A percentile compares a stretch with the other conserved stretches of the same genome.
Conservation (phyloP, 37 sponge, comb jelly and placozoan genomes). For the Halisarca cf. caerulea region DNA sequence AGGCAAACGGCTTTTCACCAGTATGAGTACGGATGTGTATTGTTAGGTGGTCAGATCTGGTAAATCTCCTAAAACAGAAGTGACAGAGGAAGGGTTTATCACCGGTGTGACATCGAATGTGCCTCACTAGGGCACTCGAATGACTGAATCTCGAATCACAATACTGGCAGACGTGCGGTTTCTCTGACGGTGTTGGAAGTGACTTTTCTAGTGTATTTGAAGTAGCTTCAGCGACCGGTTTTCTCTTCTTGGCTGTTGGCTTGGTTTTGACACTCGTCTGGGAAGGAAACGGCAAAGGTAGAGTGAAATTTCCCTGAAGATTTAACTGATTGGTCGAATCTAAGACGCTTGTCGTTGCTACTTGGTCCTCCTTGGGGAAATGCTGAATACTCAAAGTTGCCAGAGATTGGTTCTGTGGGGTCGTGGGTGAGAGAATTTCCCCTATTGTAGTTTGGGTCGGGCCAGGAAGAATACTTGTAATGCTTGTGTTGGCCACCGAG, state of each 20-base stretch:
- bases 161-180: constrained; percentile 69
- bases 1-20: constrained; percentile 98
- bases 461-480: not conserved
- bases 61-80: constrained; percentile 94
- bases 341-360: no score
- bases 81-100: constrained; percentile 98
- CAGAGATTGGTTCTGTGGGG: not conserved
- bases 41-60: constrained; percentile 96
- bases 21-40: constrained; percentile 99
- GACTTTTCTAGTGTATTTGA: constrained; percentile 38
- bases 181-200: constrained; percentile 63
- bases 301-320: no score
- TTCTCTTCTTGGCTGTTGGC: not conserved
- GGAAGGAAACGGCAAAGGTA: not conserved
- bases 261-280: not conserved
- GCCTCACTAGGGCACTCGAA: constrained; percentile 93
- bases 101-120: constrained; percentile 96
- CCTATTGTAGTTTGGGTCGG: not conserved
- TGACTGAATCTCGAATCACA: constrained; percentile 90
- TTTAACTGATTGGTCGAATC: no score
- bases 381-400: no score
- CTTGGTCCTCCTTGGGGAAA: no score
- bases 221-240: not conserved
- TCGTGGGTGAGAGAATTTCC: constrained; percentile 36
- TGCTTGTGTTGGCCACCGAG: not conserved